Base-by-base conservation (phyloP, 2,888 invertebrate genomes). In the Cryptus viduatorius region DNA sequence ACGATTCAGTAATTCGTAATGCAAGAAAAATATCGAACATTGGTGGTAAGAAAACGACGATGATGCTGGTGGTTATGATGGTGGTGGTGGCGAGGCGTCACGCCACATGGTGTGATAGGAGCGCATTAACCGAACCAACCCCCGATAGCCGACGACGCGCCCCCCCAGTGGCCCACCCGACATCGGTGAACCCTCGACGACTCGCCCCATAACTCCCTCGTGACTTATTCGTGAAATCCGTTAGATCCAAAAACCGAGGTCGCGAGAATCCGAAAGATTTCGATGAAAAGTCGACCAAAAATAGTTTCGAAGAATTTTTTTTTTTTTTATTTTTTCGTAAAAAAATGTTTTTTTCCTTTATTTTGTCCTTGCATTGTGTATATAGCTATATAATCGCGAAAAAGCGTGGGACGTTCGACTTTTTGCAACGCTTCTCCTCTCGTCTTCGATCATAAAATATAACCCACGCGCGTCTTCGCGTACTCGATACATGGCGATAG, bases 81-180 rank as follows among this genome's bases (percentile, higher is more conserved):
- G 75, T 46, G 46, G 65, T 71, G 37, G 65, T 29, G 53, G 19
- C 67, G 80, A 86, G 81, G 85, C 83, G 90, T 90, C 90, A 90
- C 90, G 90, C 90, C 86, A 90, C 86, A 89, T 90, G 78, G 90
- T 90, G 90, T 90, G 90, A 89, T 89, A 90, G 83, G 64, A 87
- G 79, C 80, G 87, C 89, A 88, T 90, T 90, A 90, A 86, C 85
- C 86, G 77, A 86, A 72, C 19, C 78, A 83, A 48, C 61, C 68
- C 78, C 75, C 84, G 71, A 79, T 79, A 64, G 42, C 4, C 67
- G 68, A 68, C 61, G 69, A 77, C 78, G 75, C 78, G 81, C 72
- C 59, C 29, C 37, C 5, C 37, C 37, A 37, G 44, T 59, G 67
- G 76, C 53, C 71, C 59, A 79, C 68, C 71, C 71, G 65, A n/a